Percentiles rank a stretch among this genome's conserved stretches.
These are phyloP conservation scores for cattle (Bos taurus) DNA, from an alignment of 2,113 vertebrate genomes.

Conservation along the genomic window ARS-UCD2.0 NC_037332.1:96399001-96399500, in stretches of 20 bases:
- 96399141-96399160: neutral
- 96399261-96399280: neutral
- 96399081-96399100: neutral
- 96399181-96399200: neutral
- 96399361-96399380: neutral
- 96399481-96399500: neutral
- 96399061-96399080: fast-evolving
- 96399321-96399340: neutral
- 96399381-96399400: neutral
- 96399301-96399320: neutral
- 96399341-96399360: neutral
- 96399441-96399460: neutral
- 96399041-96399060: neutral
- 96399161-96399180: fast-evolving
- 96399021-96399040: neutral
- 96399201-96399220: neutral
- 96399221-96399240: neutral
- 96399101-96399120: neutral
- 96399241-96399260: neutral
- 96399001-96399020: fast-evolving
- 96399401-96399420: neutral
- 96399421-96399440: neutral
- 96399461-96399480: neutral
- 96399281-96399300: neutral
- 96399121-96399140: neutral